These are phyloP conservation scores for Discoglossus pictus DNA, from an alignment of 2,797 vertebrate species.

Conservation along the genomic window DNA sequence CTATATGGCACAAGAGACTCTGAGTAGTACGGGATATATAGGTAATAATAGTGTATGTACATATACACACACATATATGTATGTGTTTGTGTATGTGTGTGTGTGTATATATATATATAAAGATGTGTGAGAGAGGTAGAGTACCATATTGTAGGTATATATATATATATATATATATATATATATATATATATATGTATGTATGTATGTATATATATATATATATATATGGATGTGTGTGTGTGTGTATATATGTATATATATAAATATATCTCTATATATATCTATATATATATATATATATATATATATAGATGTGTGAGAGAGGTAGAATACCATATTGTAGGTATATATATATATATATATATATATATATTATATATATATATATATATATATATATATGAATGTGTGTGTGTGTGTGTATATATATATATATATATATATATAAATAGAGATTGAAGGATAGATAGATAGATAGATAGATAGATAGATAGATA, in stretches of 20 bases:
- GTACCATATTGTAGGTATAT: not conserved
- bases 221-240: not conserved
- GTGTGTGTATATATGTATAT: not conserved
- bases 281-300: no score
- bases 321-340: no score
- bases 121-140: no score
- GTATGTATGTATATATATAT: not conserved
- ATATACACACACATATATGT: no score
- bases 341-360: not conserved
- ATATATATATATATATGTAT: not conserved
- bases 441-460: no score
- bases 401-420: not conserved
- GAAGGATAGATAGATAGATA: no score
- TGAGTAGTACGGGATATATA: slow-evolving; percentile 1
- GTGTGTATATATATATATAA: no score
- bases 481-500: no score
- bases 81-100: no score
- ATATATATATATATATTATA: slow-evolving; percentile 1
- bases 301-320: no score
- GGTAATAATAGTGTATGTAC: not conserved
- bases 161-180: not conserved
- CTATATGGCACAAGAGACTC: not conserved
- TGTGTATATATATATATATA: no score
- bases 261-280: not conserved
- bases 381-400: not conserved